These are phyloP conservation scores for Prochilodus magdalenae DNA, from an alignment of 2,113 vertebrate genomes.

Conservation along the genomic window DNA sequence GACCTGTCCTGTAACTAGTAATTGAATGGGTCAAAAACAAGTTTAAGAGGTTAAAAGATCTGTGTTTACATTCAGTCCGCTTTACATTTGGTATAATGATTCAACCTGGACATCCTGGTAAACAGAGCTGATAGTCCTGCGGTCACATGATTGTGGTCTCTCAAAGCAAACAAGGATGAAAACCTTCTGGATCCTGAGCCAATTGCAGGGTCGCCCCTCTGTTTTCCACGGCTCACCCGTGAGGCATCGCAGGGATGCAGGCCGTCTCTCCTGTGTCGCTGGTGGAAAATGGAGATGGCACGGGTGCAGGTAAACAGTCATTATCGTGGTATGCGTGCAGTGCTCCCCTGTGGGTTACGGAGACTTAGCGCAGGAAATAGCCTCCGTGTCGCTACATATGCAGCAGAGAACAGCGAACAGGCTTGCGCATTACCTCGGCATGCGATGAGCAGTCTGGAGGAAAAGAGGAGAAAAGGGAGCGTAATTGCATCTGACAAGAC, in stretches of 20 bases:
- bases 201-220: not conserved
- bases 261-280: slow-evolving; percentile 17
- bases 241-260: not conserved
- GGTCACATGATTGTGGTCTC: not conserved
- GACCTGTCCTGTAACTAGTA: too few relatives aligned
- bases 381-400: slow-evolving; percentile 48
- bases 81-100: slow-evolving; percentile 27
- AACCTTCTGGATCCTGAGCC: not conserved
- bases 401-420: slow-evolving; percentile 34
- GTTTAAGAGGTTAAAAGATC: not conserved
- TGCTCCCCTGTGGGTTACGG: slow-evolving; percentile 33
- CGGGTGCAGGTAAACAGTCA: slow-evolving; percentile 41
- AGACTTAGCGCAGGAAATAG: slow-evolving; percentile 48
- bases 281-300: slow-evolving; percentile 38
- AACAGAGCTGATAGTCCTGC: slow-evolving; percentile 13
- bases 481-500: slow-evolving; percentile 47
- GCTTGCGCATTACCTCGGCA: slow-evolving; percentile 32
- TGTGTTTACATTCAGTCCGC: slow-evolving; percentile 24
- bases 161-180: slow-evolving; percentile 1
- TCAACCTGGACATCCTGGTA: not conserved
- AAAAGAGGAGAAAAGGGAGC: slow-evolving; percentile 28
- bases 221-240: not conserved
- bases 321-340: slow-evolving; percentile 38
- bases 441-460: slow-evolving; percentile 36
- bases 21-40: too few relatives aligned